phyloP scores from a whole-genome alignment of 2,113 vertebrate genomes.

The Passer montanus region DNA sequence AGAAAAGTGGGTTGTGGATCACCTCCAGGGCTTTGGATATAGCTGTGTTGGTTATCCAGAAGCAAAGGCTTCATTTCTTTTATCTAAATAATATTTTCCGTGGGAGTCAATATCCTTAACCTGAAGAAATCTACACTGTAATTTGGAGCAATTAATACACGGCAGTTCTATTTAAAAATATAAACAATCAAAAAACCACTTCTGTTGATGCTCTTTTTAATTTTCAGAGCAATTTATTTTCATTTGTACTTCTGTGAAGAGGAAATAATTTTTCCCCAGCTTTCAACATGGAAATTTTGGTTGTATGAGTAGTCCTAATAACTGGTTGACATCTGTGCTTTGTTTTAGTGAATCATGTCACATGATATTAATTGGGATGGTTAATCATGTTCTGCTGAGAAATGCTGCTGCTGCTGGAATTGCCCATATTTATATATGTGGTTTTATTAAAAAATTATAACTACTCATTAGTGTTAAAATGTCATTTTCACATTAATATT shows the following conservation, averaged over 20 bases:
- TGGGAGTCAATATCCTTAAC: constrained; percentile 52
- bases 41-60: constrained; percentile 52
- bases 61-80: constrained; percentile 60
- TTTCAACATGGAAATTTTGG: constrained; percentile 54
- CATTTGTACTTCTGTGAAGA: constrained; percentile 61
- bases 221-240: constrained; percentile 62
- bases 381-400: constrained; percentile 69
- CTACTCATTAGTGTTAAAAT: constrained; percentile 47
- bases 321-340: constrained; percentile 66
- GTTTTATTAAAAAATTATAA: constrained; percentile 63
- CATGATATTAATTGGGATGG: constrained; percentile 59
- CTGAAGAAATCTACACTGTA: constrained; percentile 45
- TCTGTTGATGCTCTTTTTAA: constrained; percentile 52
- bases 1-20: constrained; percentile 47
- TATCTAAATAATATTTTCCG: constrained; percentile 52
- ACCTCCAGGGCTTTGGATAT: constrained; percentile 50
- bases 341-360: constrained; percentile 69
- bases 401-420: constrained; percentile 65
- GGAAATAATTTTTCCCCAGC: constrained; percentile 26
- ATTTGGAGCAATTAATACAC: constrained; percentile 60
- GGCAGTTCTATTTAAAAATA: constrained; percentile 43
- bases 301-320: constrained; percentile 59
- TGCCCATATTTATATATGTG: constrained; percentile 69
- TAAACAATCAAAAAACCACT: constrained; percentile 34
- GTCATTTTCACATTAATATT: constrained; percentile 56